Conservation (phyloP, 2,888 invertebrate genomes). For the Apantesis nais region DNA sequence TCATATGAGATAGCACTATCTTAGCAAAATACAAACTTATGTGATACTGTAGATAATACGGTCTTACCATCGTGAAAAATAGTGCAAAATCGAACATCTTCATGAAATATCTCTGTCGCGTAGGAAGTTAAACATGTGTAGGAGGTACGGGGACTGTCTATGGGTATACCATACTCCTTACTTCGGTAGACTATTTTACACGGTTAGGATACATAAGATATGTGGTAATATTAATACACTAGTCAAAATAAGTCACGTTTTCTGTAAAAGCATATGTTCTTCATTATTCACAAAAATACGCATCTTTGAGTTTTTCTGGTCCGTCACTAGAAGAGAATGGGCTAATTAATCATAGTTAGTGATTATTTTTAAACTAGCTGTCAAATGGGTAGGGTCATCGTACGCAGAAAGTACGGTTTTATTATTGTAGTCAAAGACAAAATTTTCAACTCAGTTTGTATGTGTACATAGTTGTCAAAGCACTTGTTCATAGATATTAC, state of each 20-base stretch:
- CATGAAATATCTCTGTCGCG: too few relatives aligned
- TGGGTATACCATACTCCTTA: background rate
- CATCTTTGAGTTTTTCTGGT: constrained; percentile 18
- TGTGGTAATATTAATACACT: constrained; percentile 22
- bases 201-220: constrained; percentile 2
- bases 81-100: too few relatives aligned
- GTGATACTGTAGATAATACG: too few relatives aligned
- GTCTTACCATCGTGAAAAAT: too few relatives aligned
- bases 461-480: background rate
- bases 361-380: constrained; percentile 26
- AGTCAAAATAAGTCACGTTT: constrained; percentile 29
- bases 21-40: too few relatives aligned
- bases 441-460: background rate
- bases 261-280: constrained; percentile 30
- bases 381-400: constrained; percentile 16
- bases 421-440: constrained; percentile 1
- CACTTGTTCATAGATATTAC: background rate
- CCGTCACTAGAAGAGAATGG: constrained; percentile 29
- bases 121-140: too few relatives aligned
- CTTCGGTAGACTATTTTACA: background rate
- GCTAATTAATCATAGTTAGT: constrained; percentile 34
- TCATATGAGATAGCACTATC: too few relatives aligned
- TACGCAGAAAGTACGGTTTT: background rate
- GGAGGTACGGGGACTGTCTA: background rate
- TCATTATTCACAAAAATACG: constrained; percentile 22